These are phyloP conservation scores for Lonchura striata DNA, from an alignment of 2,113 vertebrate species.

Conservation along the genomic window DNA sequence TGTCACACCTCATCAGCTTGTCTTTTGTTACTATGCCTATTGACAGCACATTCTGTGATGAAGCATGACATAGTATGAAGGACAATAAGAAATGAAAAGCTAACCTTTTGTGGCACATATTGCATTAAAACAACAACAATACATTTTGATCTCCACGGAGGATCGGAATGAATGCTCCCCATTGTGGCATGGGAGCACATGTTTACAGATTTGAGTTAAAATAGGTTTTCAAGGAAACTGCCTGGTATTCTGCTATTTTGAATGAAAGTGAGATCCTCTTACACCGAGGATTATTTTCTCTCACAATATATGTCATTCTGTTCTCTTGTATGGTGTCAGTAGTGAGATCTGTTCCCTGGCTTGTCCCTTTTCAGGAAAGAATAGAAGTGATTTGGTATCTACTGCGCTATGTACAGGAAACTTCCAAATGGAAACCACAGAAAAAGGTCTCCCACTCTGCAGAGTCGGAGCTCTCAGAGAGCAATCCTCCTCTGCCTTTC, in stretches of 20 bases:
- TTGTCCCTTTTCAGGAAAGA: background rate
- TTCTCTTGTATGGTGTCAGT: background rate
- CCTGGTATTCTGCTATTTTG: background rate
- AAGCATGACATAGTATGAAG: background rate
- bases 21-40: background rate
- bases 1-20: slow-evolving; percentile 15
- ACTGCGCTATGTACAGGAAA: background rate
- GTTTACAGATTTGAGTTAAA: background rate
- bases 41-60: slow-evolving; percentile 14
- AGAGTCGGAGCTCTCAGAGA: background rate
- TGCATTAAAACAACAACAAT: slow-evolving; percentile 11
- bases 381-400: background rate
- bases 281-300: background rate
- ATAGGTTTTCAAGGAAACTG: background rate
- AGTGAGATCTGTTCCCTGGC: background rate
- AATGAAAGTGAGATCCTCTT: background rate
- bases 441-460: background rate
- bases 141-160: background rate
- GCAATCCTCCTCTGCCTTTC: background rate
- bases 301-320: background rate
- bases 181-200: background rate
- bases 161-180: background rate
- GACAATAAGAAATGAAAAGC: slow-evolving; percentile 20
- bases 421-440: background rate
- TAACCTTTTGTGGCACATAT: slow-evolving; percentile 13